These are phyloP conservation scores for Ophioninae sp. DNA, from an alignment of 2,888 invertebrate genomes.

Conservation along the genomic window DNA sequence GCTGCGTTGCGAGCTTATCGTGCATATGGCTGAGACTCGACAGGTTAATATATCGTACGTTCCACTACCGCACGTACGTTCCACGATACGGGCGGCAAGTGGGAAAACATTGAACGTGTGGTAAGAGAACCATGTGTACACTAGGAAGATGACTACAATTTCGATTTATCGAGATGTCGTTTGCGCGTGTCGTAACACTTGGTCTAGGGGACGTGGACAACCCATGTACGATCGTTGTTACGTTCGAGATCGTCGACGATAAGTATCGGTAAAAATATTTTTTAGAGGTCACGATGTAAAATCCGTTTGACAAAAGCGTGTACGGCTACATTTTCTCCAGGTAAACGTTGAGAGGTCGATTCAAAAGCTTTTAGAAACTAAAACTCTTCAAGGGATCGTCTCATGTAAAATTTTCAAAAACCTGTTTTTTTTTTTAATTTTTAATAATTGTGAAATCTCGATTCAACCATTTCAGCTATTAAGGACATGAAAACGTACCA, in stretches of 20 bases:
- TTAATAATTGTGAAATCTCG: too few species aligned
- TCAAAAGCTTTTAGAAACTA: too few species aligned
- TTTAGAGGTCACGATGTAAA: too few species aligned
- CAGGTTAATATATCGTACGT: conserved; percentile 8
- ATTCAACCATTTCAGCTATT: too few species aligned
- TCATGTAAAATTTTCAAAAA: too few species aligned
- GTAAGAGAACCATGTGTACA: conserved; percentile 4
- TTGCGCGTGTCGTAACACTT: background rate
- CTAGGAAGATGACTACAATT: background rate
- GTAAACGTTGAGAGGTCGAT: too few species aligned
- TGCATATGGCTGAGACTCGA: conserved; percentile 12
- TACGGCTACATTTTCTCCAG: too few species aligned
- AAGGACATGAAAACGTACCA: too few species aligned
- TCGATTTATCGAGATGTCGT: conserved; percentile 30
- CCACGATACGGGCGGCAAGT: background rate
- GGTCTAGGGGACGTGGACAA: background rate
- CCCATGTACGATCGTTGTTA: conserved; percentile 2
- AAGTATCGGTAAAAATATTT: background rate
- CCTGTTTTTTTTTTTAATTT: too few species aligned
- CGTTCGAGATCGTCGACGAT: conserved; percentile 13
- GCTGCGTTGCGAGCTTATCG: conserved; percentile 47
- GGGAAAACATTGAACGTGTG: background rate
- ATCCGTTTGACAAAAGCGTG: too few species aligned
- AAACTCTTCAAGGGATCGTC: too few species aligned
- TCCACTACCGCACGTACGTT: background rate